Evolutionary conservation across 2,113 vertebrate species (phyloP).

Genomic region (Ceratotherium simum): DNA sequence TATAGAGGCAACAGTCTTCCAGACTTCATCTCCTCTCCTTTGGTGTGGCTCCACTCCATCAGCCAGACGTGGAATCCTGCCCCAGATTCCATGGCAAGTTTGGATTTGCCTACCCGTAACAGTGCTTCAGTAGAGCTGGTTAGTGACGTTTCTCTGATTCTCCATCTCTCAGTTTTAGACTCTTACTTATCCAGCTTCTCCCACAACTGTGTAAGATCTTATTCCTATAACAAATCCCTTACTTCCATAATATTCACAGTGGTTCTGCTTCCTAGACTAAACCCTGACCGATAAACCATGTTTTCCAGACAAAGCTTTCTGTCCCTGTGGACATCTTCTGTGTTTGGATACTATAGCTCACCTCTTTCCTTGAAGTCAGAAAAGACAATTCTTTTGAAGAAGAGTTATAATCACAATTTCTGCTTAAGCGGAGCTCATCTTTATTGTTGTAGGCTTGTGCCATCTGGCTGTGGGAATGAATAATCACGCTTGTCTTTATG

Average conservation of each 20-base stretch:
- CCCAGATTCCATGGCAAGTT: neutral
- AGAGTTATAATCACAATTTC: slow-evolving; percentile 86
- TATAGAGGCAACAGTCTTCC: neutral
- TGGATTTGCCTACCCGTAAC: neutral
- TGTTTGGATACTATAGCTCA: slow-evolving; percentile 89
- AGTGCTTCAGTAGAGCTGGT: neutral
- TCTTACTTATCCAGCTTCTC: neutral
- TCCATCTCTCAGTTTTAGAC: slow-evolving; percentile 7
- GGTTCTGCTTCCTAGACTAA: neutral
- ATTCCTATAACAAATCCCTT: neutral
- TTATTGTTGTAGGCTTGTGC: slow-evolving; percentile 88
- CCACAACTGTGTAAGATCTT: neutral
- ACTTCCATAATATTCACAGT: neutral
- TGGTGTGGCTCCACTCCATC: neutral
- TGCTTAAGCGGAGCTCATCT: slow-evolving; percentile 90
- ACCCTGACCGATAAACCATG: slow-evolving; percentile 69
- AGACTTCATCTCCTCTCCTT: neutral
- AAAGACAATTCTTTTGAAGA: slow-evolving; percentile 89
- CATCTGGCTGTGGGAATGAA: slow-evolving; percentile 91
- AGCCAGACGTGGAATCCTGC: neutral
- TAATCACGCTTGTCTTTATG: slow-evolving; percentile 91
- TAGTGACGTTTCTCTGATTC: neutral
- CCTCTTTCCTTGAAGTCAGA: slow-evolving; percentile 90
- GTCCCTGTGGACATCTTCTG: slow-evolving; percentile 88
- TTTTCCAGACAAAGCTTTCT: slow-evolving; percentile 90